Conservation (phyloP, 2,888 invertebrate genomes). For the Meiosimyza platycephala region DNA sequence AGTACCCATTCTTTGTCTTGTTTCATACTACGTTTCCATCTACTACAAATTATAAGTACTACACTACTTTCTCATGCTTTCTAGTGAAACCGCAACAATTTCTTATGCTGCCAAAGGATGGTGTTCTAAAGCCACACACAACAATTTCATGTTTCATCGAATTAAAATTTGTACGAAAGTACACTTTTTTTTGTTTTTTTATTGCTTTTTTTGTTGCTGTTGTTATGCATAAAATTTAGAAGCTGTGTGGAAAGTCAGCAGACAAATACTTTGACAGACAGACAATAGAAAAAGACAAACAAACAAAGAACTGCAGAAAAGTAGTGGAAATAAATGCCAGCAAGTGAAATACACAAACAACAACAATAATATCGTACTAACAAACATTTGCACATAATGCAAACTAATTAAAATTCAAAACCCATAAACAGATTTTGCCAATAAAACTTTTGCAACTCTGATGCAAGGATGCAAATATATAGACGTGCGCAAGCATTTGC, state of each 20-base stretch:
- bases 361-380: not conserved
- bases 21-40: too few species aligned
- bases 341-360: not conserved
- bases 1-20: too few species aligned
- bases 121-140: constrained; percentile 25
- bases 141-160: constrained; percentile 60
- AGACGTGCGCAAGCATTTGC: constrained; percentile 12
- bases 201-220: not conserved
- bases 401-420: constrained; percentile 67
- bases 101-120: not conserved
- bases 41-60: too few species aligned
- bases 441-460: constrained; percentile 63
- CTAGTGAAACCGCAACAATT: not conserved
- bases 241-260: constrained; percentile 35
- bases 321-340: not conserved
- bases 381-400: constrained; percentile 16
- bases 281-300: not conserved
- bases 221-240: constrained; percentile 21
- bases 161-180: constrained; percentile 58
- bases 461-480: constrained; percentile 36
- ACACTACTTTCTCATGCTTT: too few species aligned
- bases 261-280: constrained; percentile 6
- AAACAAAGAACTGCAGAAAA: constrained; percentile 12
- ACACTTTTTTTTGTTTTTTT: not conserved
- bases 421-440: constrained; percentile 66